phyloP scores from a whole-genome alignment of 2,888 invertebrate species.

The Drosophila lutescens region DNA sequence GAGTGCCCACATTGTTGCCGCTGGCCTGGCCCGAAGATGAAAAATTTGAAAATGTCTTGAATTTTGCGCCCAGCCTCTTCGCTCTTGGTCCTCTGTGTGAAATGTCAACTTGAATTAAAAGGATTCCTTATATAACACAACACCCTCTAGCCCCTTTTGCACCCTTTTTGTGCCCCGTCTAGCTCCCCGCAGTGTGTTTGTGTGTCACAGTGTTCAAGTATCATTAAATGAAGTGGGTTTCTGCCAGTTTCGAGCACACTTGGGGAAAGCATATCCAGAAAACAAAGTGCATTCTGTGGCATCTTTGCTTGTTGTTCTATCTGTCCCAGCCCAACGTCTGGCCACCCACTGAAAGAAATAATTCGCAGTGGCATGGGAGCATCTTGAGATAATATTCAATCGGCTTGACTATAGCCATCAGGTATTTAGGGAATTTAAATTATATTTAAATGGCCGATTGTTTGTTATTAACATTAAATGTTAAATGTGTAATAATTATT shows the following conservation, averaged over 20 bases:
- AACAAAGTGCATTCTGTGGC: constrained; percentile 83
- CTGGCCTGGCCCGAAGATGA: constrained; percentile 74
- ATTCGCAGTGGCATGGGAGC: not conserved
- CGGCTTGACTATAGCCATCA: not conserved
- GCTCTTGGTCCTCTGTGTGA: constrained; percentile 62
- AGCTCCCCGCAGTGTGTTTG: constrained; percentile 74
- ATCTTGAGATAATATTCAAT: not conserved
- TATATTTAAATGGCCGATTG: too few relatives aligned
- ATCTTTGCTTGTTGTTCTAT: constrained; percentile 68
- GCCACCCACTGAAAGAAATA: not conserved
- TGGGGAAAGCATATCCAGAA: constrained; percentile 83
- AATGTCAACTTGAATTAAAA: constrained; percentile 83
- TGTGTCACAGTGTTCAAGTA: constrained; percentile 82
- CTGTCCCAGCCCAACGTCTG: constrained; percentile 39
- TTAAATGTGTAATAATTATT: too few relatives aligned
- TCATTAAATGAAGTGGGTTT: constrained; percentile 84
- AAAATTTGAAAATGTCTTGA: constrained; percentile 81
- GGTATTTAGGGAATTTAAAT: not conserved
- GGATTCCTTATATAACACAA: constrained; percentile 78
- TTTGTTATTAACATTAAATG: too few relatives aligned
- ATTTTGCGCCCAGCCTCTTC: constrained; percentile 56
- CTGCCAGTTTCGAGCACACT: constrained; percentile 82
- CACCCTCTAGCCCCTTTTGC: constrained; percentile 47
- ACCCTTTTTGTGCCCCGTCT: constrained; percentile 2
- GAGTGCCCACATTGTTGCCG: constrained; percentile 75